Evolutionary conservation across 2,888 invertebrate genomes (phyloP).

Genomic region (Agrilus cyanescens): DNA sequence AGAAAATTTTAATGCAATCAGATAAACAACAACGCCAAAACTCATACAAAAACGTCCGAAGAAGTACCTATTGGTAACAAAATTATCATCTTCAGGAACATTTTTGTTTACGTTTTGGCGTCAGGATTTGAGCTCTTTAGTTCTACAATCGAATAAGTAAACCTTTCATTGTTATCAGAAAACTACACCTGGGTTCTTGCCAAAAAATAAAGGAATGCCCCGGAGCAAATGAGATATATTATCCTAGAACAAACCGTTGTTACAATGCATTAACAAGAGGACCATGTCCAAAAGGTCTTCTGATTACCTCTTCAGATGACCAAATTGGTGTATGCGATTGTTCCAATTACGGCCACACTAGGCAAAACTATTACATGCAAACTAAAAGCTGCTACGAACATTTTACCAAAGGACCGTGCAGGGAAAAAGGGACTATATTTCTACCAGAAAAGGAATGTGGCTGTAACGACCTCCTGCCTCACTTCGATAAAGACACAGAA

Average conservation of each 20-base stretch:
- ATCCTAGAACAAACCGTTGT: constrained; percentile 67
- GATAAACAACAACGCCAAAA: too few species aligned
- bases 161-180: constrained; percentile 16
- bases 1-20: neutral
- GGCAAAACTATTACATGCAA: constrained; percentile 44
- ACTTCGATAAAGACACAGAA: constrained; percentile 56
- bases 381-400: constrained; percentile 66
- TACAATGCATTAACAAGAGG: constrained; percentile 60
- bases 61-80: too few species aligned
- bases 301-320: constrained; percentile 48
- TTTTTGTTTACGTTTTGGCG: too few species aligned
- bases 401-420: constrained; percentile 70
- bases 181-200: constrained; percentile 60
- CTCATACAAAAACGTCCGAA: too few species aligned
- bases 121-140: too few species aligned
- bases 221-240: constrained; percentile 54
- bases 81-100: too few species aligned
- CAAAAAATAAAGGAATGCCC: constrained; percentile 52
- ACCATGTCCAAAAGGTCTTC: constrained; percentile 63
- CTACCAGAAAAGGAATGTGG: constrained; percentile 63
- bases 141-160: neutral
- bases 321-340: constrained; percentile 54
- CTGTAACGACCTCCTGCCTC: constrained; percentile 58
- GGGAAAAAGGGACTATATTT: constrained; percentile 62
- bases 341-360: constrained; percentile 32